Evolutionary conservation across 2,888 invertebrate genomes (phyloP).

Genomic region (Choristoneura rosaceana): DNA sequence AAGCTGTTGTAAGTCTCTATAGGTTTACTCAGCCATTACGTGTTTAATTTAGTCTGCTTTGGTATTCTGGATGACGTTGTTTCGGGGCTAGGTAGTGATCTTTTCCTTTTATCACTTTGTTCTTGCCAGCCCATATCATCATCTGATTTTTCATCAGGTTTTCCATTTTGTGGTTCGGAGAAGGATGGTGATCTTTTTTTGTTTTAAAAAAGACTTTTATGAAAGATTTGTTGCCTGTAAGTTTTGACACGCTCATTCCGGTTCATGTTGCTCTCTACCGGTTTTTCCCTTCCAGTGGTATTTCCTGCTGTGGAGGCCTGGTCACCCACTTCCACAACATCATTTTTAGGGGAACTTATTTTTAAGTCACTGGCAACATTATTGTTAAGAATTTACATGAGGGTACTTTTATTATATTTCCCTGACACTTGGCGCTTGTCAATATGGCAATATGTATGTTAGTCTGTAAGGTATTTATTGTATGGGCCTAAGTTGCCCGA

Average conservation of each 20-base stretch:
- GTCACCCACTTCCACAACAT: background rate
- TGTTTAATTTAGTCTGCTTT: background rate
- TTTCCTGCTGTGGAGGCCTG: background rate
- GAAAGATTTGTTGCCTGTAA: background rate
- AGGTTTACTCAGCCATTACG: background rate
- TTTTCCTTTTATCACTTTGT: background rate
- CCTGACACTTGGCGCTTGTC: background rate
- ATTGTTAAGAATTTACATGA: background rate
- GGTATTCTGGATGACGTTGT: background rate
- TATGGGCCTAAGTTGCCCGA: too few species aligned
- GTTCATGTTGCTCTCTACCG: background rate
- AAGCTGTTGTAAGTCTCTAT: background rate
- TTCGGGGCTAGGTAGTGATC: conserved; percentile 4
- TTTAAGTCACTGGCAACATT: background rate
- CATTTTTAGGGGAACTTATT: conserved; percentile 1
- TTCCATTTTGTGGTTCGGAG: background rate
- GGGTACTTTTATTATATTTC: background rate
- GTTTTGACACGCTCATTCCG: background rate
- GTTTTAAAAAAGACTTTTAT: too few species aligned
- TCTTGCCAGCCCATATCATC: background rate
- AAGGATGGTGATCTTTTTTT: background rate
- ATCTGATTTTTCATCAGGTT: background rate
- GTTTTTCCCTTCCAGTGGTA: background rate
- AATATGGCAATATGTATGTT: too few species aligned
- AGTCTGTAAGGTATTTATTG: too few species aligned